Base-by-base conservation (phyloP, 1,140 invertebrate species). In the Trichoplusia ni region DNA sequence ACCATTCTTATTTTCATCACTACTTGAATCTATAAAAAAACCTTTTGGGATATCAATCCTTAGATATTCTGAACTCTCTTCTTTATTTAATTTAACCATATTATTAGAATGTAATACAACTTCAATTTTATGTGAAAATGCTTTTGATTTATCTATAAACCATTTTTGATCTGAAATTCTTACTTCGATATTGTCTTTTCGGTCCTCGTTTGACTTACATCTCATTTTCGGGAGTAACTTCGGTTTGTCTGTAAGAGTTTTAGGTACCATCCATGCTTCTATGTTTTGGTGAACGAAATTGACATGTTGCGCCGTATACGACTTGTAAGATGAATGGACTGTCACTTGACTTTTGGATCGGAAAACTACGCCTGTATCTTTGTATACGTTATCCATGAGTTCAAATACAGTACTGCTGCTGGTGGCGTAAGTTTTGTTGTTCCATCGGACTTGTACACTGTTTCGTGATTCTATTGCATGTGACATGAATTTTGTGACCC, bases 181-280 rank as follows among this genome's bases (percentile, higher is more conserved):
- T 0, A 77, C 60, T 67, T 76, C 27, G 18, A 79, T 71, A 7
- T 74, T 77, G 11, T 35, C 29, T 1, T 62, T 56, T 21, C 23
- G 64, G n/a, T 59, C 59, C 29, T 38, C 16, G 6, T 66, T 27
- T 35, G 23, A 14, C 27, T 53, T 40, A 35, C 37, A n/a, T 46
- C 40, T 63, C 0, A 47, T 11, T 38, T 54, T 44, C 6, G 33
- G 42, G 14, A 64, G 53, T 29, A 33, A 9, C 5, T 69, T 37
- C 11, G 49, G 62, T 9, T 29, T 67, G 19, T 77, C 67, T 7
- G 60, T 64, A 13, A 84, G 73, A 4, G 68, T 84, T 54, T 74
- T 75, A 19, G 81, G 79, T 42, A 86, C 71, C 84, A 89, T 84
- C 79, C 82, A 89, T 3, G 84, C 83, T 75, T 86, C 67, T 19